Conservation (phyloP, 1,140 invertebrate species). For the Sitobion miscanthi region DNA sequence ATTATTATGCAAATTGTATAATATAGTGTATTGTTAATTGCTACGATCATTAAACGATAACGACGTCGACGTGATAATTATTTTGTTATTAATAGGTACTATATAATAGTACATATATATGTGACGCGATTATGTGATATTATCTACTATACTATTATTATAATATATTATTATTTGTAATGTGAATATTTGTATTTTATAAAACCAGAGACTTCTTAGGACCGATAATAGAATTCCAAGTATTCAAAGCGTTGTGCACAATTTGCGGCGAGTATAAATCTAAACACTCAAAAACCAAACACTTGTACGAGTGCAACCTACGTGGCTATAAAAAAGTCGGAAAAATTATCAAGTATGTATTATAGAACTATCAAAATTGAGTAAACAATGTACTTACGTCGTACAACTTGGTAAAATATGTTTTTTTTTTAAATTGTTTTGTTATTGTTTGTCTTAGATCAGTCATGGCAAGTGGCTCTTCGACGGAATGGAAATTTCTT, state of each 20-base stretch:
- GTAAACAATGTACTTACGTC: neutral
- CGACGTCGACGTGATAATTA: neutral
- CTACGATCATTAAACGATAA: neutral
- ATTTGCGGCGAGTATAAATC: slow-evolving; percentile 29
- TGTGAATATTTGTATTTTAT: neutral
- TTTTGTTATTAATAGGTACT: neutral
- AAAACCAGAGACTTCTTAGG: slow-evolving; percentile 17
- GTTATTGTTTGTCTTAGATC: neutral
- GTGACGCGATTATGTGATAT: neutral
- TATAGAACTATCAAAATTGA: neutral
- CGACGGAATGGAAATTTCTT: neutral
- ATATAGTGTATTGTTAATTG: too few relatives aligned
- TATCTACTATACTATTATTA: neutral
- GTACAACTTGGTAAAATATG: neutral
- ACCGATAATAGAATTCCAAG: slow-evolving; percentile 40
- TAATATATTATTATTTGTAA: neutral
- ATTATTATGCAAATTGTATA: neutral
- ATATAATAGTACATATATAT: neutral
- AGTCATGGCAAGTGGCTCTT: slow-evolving; percentile 33
- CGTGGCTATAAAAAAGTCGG: slow-evolving; percentile 38
- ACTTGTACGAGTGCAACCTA: slow-evolving; percentile 40
- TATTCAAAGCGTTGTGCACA: slow-evolving; percentile 43
- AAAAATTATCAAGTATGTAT: slow-evolving; percentile 25
- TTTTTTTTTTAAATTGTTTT: neutral
- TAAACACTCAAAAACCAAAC: neutral